Evolutionary conservation across 2,113 vertebrate species (phyloP).

Genomic region (Mirounga angustirostris): DNA sequence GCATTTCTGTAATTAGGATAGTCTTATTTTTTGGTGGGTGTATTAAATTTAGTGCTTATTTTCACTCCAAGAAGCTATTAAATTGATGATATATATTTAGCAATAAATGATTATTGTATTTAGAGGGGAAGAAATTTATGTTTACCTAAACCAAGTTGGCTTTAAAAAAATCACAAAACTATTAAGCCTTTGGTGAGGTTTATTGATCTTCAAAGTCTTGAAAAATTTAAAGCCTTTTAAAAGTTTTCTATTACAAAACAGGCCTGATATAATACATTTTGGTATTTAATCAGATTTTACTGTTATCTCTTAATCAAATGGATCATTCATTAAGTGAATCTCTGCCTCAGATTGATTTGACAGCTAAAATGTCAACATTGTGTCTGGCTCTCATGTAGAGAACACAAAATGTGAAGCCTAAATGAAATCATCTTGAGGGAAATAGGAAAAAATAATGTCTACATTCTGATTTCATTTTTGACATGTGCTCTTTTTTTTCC

Average conservation of each 20-base stretch:
- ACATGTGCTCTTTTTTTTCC: not conserved
- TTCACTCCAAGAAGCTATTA: not conserved
- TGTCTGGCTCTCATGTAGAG: not conserved
- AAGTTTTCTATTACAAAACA: not conserved
- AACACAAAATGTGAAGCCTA: not conserved
- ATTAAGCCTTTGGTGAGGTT: not conserved
- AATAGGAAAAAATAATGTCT: not conserved
- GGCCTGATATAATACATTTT: not conserved
- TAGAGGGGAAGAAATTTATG: not conserved
- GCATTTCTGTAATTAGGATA: not conserved
- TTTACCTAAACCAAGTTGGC: not conserved
- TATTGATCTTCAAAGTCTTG: not conserved
- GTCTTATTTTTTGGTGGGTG: not conserved
- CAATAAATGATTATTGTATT: not conserved
- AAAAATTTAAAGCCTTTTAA: not conserved
- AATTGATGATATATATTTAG: not conserved
- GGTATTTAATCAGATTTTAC: not conserved
- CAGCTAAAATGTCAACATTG: not conserved
- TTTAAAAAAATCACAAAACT: not conserved
- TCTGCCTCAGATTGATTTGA: not conserved
- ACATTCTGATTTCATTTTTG: not conserved
- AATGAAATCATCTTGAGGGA: not conserved
- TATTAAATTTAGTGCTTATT: not conserved
- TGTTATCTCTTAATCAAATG: not conserved
- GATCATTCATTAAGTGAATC: not conserved